These are phyloP conservation scores for Bolinopsis microptera DNA, from an alignment of 37 sponge, comb jelly and placozoan genomes.

Conservation along the genomic window DNA sequence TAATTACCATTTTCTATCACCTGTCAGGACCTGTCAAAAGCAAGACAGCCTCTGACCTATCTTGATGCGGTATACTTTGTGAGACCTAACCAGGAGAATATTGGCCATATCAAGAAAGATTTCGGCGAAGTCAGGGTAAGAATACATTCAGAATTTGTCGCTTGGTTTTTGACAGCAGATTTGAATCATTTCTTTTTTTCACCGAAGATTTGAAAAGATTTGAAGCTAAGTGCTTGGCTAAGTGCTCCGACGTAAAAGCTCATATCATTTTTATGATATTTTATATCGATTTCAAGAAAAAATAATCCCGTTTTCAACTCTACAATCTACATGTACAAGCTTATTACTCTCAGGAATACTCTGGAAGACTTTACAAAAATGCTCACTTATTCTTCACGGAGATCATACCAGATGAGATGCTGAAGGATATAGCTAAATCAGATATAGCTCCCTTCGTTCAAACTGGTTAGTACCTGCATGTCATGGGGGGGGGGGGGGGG, in stretches of 20 bases:
- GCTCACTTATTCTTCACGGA: conserved; percentile 40
- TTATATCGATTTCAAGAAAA: too few relatives aligned
- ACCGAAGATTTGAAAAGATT: too few relatives aligned
- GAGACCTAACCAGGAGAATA: conserved; percentile 20
- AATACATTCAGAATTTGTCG: not conserved
- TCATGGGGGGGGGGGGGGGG: too few relatives aligned
- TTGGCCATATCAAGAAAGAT: not conserved
- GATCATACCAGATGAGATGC: conserved; percentile 32
- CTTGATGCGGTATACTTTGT: conserved; percentile 53
- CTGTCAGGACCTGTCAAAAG: not conserved
- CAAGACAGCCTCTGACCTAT: conserved; percentile 41
- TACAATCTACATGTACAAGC: not conserved
- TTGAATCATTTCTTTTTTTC: too few relatives aligned
- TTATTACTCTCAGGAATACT: not conserved
- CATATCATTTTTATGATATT: too few relatives aligned
- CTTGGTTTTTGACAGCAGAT: not conserved
- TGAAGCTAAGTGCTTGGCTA: too few relatives aligned
- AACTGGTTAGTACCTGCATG: too few relatives aligned
- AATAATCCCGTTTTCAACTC: too few relatives aligned
- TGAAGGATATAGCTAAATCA: not conserved
- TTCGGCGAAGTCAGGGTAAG: conserved; percentile 3
- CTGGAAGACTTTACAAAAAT: conserved; percentile 15
- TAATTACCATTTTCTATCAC: too few relatives aligned
- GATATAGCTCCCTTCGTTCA: conserved; percentile 3
- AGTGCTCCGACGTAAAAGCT: too few relatives aligned